Conservation (phyloP, 30 jellyfish, hydroid and myxozoan genomes). For the Hydractinia symbiolongicarpus region DNA sequence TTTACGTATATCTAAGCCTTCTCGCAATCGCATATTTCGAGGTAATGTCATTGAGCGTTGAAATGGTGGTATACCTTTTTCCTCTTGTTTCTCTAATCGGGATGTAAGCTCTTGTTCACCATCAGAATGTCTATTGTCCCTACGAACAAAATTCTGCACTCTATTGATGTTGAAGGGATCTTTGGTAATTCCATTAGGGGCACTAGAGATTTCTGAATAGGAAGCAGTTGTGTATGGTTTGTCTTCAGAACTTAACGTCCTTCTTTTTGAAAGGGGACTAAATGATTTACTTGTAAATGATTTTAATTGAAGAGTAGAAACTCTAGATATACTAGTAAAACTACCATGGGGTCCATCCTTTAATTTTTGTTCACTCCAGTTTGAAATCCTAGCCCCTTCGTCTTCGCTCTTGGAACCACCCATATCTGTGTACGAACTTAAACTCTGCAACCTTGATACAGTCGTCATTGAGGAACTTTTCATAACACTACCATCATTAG, state of each 20-base stretch:
- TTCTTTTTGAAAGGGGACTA: neutral
- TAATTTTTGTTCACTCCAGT: neutral
- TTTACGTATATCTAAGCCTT: conserved; percentile 38
- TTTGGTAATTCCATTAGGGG: neutral
- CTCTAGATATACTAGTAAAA: conserved; percentile 33
- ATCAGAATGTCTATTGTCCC: conserved; percentile 59
- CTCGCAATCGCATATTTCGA: conserved; percentile 57
- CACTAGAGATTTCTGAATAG: conserved; percentile 18
- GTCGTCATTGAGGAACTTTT: conserved; percentile 43
- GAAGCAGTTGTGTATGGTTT: conserved; percentile 7
- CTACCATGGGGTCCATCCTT: conserved; percentile 30
- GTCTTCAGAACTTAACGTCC: conserved; percentile 18
- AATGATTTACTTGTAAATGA: neutral
- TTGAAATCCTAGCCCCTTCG: conserved; percentile 7
- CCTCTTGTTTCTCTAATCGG: conserved; percentile 62
- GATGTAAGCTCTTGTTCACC: conserved; percentile 80
- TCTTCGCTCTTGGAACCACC: conserved; percentile 34
- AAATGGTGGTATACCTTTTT: conserved; percentile 23
- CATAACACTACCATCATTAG: conserved; percentile 8
- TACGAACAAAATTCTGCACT: neutral
- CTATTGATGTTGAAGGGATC: conserved; percentile 1
- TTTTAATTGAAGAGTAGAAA: neutral
- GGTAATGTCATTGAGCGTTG: conserved; percentile 74
- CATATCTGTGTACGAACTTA: conserved; percentile 25
- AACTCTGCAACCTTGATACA: conserved; percentile 14